phyloP scores from a whole-genome alignment of 2,113 vertebrate genomes.

The Monopterus albus region DNA sequence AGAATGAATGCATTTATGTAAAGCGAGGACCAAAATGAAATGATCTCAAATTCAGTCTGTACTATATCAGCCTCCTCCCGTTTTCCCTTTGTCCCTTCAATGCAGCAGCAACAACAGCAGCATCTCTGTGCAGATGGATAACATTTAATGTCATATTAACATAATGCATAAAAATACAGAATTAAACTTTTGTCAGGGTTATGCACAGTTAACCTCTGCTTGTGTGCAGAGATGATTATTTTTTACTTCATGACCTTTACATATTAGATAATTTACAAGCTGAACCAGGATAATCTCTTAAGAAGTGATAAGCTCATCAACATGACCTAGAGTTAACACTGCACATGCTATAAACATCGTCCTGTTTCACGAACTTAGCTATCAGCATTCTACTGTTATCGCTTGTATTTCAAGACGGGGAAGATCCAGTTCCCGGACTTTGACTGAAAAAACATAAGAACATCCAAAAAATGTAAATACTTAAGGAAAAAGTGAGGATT shows the following conservation, averaged over 20 bases:
- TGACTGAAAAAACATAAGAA: constrained; percentile 16
- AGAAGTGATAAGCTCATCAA: constrained; percentile 35
- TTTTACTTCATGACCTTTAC: neutral
- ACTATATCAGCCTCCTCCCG: too few relatives aligned
- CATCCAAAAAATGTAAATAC: neutral
- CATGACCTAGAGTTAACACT: constrained; percentile 57
- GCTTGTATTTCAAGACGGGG: constrained; percentile 30
- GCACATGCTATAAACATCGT: constrained; percentile 65
- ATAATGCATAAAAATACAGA: constrained; percentile 2
- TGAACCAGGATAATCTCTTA: constrained; percentile 25
- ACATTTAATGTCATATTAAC: neutral
- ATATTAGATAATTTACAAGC: constrained; percentile 8
- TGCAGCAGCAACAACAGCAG: neutral
- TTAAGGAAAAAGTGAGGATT: neutral
- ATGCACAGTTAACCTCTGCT: neutral
- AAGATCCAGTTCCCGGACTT: constrained; percentile 23
- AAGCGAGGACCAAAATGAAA: neutral
- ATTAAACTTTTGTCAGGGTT: neutral
- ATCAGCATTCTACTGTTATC: constrained; percentile 51
- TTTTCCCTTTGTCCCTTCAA: too few relatives aligned
- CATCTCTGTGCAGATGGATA: neutral
- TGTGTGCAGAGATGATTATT: neutral
- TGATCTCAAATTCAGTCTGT: too few relatives aligned
- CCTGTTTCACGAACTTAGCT: constrained; percentile 18
- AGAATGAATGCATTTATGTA: neutral